Evolutionary conservation across 2,113 vertebrate genomes (phyloP), one percentile per base, ranked within the genome.

Genomic region (Ciconia maguari): DNA sequence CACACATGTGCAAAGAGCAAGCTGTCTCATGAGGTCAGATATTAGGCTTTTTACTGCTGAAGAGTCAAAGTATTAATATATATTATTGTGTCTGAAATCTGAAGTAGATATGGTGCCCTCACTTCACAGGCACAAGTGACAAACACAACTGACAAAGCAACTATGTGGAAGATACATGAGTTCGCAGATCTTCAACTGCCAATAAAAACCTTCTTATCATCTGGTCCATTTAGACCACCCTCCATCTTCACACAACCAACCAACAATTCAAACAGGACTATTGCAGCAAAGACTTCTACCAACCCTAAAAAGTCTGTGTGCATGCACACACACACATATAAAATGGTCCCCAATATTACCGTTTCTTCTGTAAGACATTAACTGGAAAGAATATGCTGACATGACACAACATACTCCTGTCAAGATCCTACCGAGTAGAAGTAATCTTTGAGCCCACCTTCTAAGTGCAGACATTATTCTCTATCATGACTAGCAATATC

Each of bases 341-440:
- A 17, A 61, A 21, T 4, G 2, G 9, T 62, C 13, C 42, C 26
- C 5, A 48, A 3, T 7, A 30, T 20, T 11, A 26, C 4, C 2
- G 1, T 5, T 80, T 72, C 7, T 65, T 79, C 68, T 70, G 1
- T 2, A 55, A 83, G 30, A 21, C 7, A 12, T 21, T 4, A 60
- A 24, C 46, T 64, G 34, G 20, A 54, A 52, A 16, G 36, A 60
- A 6, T 3, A 42, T 3, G 38, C 11, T 61, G 62, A 41, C 32
- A 13, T 3, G 42, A 42, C 46, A 58, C 17, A 72, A 19, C 0
- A 0, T 5, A 16, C 3, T 27, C 71, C 4, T 55, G 30, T 6
- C 4, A 4, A 70, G 64, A 70, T 11, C 30, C 68, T 44, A 8
- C 32, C 46, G 27, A 71, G 16, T 0, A 38, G 21, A 42, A 4